Evolutionary conservation across 2,888 invertebrate species (phyloP).

Genomic region (Syritta pipiens): DNA sequence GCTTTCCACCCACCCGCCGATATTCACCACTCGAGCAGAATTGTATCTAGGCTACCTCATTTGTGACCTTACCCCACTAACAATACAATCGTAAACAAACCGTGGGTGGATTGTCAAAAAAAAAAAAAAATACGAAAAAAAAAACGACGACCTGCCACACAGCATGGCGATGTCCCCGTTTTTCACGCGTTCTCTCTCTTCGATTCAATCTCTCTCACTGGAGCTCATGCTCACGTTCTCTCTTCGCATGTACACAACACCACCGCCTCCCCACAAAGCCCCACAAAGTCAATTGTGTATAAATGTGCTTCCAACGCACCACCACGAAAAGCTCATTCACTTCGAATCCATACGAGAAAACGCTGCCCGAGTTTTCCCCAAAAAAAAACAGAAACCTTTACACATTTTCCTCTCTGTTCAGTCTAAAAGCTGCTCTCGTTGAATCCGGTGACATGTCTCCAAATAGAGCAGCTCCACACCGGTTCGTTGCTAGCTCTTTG

Average conservation of each 20-base stretch:
- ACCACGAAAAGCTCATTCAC: conserved; percentile 23
- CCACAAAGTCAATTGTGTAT: no score
- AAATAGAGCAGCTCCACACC: conserved; percentile 57
- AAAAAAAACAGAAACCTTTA: conserved; percentile 18
- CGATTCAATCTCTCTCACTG: conserved; percentile 1
- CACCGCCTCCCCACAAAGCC: background rate
- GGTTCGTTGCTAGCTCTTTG: conserved; percentile 52
- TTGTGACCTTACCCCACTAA: conserved; percentile 53
- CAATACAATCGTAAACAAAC: conserved; percentile 63
- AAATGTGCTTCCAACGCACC: conserved; percentile 13
- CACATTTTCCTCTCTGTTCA: conserved; percentile 40
- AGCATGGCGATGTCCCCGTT: conserved; percentile 37
- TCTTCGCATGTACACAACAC: background rate
- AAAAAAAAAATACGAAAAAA: background rate
- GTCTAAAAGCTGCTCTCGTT: conserved; percentile 65
- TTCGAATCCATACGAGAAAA: no score
- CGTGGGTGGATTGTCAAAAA: conserved; percentile 32
- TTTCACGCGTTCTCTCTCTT: conserved; percentile 17
- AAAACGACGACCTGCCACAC: conserved; percentile 52
- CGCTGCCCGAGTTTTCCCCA: conserved; percentile 35
- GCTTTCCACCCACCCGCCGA: conserved; percentile 6
- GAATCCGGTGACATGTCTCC: conserved; percentile 60
- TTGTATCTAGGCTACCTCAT: conserved; percentile 36
- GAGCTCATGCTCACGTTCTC: background rate
- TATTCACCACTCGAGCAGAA: conserved; percentile 16